phyloP scores from a whole-genome alignment of 1,140 invertebrate species.

The Phenacoccus solenopsis region DNA sequence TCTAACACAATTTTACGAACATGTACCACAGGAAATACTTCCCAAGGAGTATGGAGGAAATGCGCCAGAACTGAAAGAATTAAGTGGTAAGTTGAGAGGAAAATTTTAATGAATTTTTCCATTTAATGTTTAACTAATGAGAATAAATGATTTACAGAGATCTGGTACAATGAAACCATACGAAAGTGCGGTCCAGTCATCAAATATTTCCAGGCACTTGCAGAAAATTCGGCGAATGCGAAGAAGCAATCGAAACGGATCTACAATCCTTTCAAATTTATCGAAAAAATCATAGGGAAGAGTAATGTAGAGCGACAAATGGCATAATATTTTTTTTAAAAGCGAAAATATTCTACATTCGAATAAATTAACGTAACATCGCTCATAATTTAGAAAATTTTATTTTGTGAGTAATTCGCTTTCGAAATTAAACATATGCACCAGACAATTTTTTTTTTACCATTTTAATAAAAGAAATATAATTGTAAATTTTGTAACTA shows the following conservation, averaged over 20 bases:
- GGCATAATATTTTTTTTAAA: too few relatives aligned
- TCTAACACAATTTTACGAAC: constrained; percentile 45
- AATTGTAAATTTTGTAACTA: too few relatives aligned
- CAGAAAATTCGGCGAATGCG: neutral
- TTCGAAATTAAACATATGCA: too few relatives aligned
- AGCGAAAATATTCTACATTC: too few relatives aligned
- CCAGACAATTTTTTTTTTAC: too few relatives aligned
- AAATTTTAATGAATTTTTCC: neutral
- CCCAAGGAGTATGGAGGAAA: constrained; percentile 43
- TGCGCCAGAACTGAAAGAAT: constrained; percentile 35
- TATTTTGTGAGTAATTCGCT: too few relatives aligned
- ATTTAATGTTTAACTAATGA: neutral
- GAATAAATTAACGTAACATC: too few relatives aligned
- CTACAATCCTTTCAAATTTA: neutral
- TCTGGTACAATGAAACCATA: neutral
- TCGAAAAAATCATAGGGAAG: neutral
- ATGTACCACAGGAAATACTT: constrained; percentile 45
- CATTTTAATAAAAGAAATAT: too few relatives aligned
- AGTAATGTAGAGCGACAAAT: too few relatives aligned
- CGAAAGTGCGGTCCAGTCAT: neutral
- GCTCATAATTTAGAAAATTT: too few relatives aligned
- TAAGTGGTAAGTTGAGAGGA: constrained; percentile 23
- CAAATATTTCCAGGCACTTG: neutral
- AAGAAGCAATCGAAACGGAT: neutral
- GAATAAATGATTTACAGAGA: neutral